Percentiles rank a stretch among this genome's conserved stretches.
Evolutionary conservation across 37 sponge, comb jelly and placozoan species (phyloP).

Genomic region (Agelas oroides): DNA sequence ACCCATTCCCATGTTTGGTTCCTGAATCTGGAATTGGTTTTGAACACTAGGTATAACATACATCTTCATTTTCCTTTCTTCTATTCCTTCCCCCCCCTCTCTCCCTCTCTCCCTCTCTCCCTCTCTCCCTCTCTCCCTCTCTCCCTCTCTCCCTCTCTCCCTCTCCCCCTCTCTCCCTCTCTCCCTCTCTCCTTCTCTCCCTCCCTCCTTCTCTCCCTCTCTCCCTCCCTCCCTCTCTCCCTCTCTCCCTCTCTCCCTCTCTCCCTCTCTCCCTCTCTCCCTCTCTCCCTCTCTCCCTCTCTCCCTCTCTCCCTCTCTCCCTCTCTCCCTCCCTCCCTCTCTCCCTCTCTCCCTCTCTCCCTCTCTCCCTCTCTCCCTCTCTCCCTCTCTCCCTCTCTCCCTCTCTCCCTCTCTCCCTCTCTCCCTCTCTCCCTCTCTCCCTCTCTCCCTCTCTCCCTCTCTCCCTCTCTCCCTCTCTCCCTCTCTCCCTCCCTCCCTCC

Average conservation of each 20-base stretch:
- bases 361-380: not conserved
- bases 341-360: not conserved
- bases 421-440: not conserved
- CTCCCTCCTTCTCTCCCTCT: slow-evolving; percentile 35
- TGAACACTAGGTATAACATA: no score
- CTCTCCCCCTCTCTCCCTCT: not conserved
- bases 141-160: no score
- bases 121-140: no score
- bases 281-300: slow-evolving; percentile 33
- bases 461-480: no score
- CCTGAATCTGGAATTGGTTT: no score
- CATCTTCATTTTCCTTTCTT: no score
- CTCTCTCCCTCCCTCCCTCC: not conserved
- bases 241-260: slow-evolving; percentile 23
- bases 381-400: not conserved
- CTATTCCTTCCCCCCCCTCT: no score
- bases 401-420: not conserved
- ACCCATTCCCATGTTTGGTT: no score
- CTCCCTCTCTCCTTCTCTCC: slow-evolving; percentile 11
- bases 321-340: slow-evolving; percentile 1
- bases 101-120: no score
- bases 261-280: slow-evolving; percentile 36
- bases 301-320: slow-evolving; percentile 3
- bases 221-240: slow-evolving; percentile 33
- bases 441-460: no score